phyloP scores from a whole-genome alignment of 2,797 vertebrate genomes.

The Adrianichthys oophorus region DNA sequence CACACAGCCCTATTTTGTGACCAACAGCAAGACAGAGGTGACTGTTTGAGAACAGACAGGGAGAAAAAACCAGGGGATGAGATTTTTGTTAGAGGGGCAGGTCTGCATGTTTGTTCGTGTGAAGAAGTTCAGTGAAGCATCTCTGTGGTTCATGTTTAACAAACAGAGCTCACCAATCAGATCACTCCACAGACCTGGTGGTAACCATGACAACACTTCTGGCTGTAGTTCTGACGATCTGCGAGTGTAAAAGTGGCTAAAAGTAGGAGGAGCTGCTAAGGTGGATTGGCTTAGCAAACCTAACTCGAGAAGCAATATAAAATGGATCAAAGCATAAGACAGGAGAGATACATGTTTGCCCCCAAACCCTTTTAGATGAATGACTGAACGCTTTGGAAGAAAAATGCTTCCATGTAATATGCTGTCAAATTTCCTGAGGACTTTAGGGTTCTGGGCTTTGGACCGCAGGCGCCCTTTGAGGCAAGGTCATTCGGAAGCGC shows the following conservation, averaged over 20 bases:
- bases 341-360: constrained; percentile 26
- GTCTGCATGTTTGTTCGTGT: constrained; percentile 60
- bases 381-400: constrained; percentile 28
- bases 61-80: constrained; percentile 19
- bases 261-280: constrained; percentile 18
- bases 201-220: constrained; percentile 34
- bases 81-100: constrained; percentile 32
- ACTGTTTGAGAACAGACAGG: constrained; percentile 85
- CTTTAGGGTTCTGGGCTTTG: constrained; percentile 46
- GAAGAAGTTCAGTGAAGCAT: constrained; percentile 31
- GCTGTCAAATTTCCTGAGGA: constrained; percentile 45
- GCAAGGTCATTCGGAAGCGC: constrained; percentile 50
- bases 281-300: constrained; percentile 42
- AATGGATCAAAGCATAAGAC: constrained; percentile 29
- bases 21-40: constrained; percentile 99
- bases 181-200: constrained; percentile 45
- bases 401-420: constrained; percentile 36
- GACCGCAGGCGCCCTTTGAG: constrained; percentile 57
- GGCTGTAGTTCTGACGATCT: constrained; percentile 21
- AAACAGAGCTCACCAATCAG: constrained; percentile 46
- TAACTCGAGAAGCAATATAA: constrained; percentile 68
- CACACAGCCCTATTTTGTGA: constrained; percentile 97
- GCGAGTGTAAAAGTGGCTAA: constrained; percentile 21
- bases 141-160: constrained; percentile 46
- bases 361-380: constrained; percentile 33